phyloP scores from a whole-genome alignment of 2,888 invertebrate genomes.

The Campopleginae sp. region DNA sequence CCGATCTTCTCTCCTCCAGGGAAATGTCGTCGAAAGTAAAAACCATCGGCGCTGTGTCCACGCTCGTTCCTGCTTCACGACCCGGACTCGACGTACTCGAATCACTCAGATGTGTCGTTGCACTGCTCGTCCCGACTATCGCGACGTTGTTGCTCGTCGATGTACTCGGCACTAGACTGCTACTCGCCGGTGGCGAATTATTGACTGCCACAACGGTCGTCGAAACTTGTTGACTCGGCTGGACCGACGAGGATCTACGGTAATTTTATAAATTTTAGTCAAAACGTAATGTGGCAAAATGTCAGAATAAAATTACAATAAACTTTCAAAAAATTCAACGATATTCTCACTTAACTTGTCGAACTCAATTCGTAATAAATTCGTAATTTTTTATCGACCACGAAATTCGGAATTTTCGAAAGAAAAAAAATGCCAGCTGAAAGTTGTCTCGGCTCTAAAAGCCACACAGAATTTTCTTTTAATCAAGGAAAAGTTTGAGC shows the following conservation, averaged over 20 bases:
- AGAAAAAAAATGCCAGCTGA: no score
- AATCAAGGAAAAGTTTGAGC: no score
- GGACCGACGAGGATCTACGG: conserved; percentile 48
- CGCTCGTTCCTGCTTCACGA: conserved; percentile 56
- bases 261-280: not conserved
- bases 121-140: conserved; percentile 16
- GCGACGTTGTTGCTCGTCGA: conserved; percentile 23
- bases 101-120: conserved; percentile 43
- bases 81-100: conserved; percentile 65
- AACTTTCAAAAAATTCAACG: no score
- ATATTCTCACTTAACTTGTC: no score
- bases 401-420: no score
- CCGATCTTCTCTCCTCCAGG: conserved; percentile 70
- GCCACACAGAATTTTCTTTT: no score
- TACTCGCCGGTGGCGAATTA: conserved; percentile 54
- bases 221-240: conserved; percentile 49
- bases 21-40: conserved; percentile 78
- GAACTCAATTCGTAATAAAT: no score
- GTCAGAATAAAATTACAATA: no score
- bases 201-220: conserved; percentile 20
- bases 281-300: no score
- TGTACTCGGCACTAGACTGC: conserved; percentile 18
- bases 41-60: conserved; percentile 72
- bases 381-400: no score
- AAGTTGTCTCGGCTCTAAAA: no score